phyloP scores from a whole-genome alignment of 2,113 vertebrate species.

The Oncorhynchus clarkii region DNA sequence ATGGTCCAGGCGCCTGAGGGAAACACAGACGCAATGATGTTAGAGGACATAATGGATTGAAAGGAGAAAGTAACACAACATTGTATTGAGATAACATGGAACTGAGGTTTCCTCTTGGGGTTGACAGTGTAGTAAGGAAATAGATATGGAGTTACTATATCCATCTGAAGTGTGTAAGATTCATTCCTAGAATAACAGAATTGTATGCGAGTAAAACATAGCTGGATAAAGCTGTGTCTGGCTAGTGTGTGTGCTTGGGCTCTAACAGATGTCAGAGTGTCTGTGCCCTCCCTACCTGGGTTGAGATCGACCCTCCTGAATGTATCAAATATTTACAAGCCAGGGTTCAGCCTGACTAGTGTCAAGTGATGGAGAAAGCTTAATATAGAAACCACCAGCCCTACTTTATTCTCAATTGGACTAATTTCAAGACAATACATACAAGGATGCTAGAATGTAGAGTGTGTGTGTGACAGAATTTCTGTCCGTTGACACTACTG shows the following conservation, averaged over 20 bases:
- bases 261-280: not conserved
- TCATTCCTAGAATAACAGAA: not conserved
- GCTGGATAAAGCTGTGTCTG: conserved; percentile 38
- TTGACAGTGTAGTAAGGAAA: too few species aligned
- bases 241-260: not conserved
- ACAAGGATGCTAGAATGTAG: conserved; percentile 35
- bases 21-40: conserved; percentile 26
- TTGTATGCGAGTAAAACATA: conserved; percentile 43
- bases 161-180: too few species aligned
- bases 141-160: too few species aligned
- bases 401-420: conserved; percentile 74
- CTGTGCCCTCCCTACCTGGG: not conserved
- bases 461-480: not conserved
- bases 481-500: not conserved
- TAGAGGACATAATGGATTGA: not conserved
- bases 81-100: too few species aligned
- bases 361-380: conserved; percentile 82
- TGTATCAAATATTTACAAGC: conserved; percentile 82
- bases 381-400: conserved; percentile 83
- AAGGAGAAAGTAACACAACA: not conserved
- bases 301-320: conserved; percentile 64
- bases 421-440: conserved; percentile 67
- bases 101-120: too few species aligned
- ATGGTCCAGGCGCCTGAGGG: conserved; percentile 85
- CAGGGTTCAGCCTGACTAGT: conserved; percentile 82